Evolutionary conservation across 2,888 invertebrate genomes (phyloP).

Genomic region (Chrysomela aeneicollis): DNA sequence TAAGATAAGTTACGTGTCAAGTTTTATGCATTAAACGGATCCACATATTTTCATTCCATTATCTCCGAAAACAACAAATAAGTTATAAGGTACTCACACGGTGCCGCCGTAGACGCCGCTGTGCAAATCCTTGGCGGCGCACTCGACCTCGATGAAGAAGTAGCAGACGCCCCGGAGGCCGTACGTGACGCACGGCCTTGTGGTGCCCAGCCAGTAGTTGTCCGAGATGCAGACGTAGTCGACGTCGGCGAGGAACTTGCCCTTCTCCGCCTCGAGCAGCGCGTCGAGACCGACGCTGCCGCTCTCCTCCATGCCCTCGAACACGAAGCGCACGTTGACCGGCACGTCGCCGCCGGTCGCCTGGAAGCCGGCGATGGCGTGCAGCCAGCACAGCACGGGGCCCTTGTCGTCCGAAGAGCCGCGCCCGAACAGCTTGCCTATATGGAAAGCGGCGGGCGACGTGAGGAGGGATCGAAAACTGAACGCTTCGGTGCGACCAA

Average conservation of each 20-base stretch:
- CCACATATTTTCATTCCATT: too few relatives aligned
- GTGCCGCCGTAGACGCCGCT: conserved; percentile 96
- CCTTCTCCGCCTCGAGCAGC: conserved; percentile 74
- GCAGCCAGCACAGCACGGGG: conserved; percentile 94
- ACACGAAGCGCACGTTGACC: conserved; percentile 85
- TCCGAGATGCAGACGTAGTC: conserved; percentile 98
- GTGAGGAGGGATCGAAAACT: too few relatives aligned
- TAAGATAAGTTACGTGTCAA: too few relatives aligned
- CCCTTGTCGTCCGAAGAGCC: conserved; percentile 92
- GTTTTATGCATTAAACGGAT: too few relatives aligned
- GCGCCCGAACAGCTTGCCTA: conserved; percentile 82
- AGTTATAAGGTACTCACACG: conserved; percentile 69
- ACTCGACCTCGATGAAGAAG: conserved; percentile 86
- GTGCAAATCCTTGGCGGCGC: conserved; percentile 92
- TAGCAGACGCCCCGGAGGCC: conserved; percentile 94
- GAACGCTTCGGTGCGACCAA: too few relatives aligned
- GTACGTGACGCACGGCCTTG: conserved; percentile 97
- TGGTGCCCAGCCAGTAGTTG: conserved; percentile 97
- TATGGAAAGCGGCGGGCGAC: neutral
- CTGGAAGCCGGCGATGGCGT: conserved; percentile 89
- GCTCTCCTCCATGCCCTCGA: conserved; percentile 99
- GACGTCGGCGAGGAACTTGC: conserved; percentile 81
- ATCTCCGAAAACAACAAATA: neutral
- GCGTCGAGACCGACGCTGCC: conserved; percentile 96
- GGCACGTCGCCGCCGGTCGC: conserved; percentile 69